A percentile compares a stretch with the other conserved stretches of the same genome.
Conservation (phyloP, 2,113 vertebrate genomes). For the Anolis carolinensis region DNA sequence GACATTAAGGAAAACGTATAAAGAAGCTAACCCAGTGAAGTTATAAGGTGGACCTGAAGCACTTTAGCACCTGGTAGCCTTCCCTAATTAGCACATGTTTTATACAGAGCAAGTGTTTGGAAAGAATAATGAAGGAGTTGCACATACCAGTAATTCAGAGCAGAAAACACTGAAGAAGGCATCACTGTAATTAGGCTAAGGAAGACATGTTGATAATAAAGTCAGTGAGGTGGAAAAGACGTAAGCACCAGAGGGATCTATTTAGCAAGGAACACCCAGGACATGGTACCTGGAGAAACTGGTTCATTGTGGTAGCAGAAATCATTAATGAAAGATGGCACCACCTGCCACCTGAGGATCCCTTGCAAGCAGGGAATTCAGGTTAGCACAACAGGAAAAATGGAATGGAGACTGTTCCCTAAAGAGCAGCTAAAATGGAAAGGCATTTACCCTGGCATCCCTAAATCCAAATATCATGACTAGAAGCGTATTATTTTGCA, state of each 20-base stretch:
- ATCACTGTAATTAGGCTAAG: slow-evolving; percentile 42
- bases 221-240: slow-evolving; percentile 56
- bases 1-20: not conserved
- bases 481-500: not conserved
- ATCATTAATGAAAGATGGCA: slow-evolving; percentile 33
- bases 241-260: slow-evolving; percentile 32
- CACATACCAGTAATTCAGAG: not conserved
- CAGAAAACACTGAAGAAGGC: slow-evolving; percentile 33
- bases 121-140: slow-evolving; percentile 28
- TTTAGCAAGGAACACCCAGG: slow-evolving; percentile 28
- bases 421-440: not conserved
- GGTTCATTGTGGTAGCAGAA: slow-evolving; percentile 4
- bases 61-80: slow-evolving; percentile 15
- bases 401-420: not conserved
- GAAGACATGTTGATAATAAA: slow-evolving; percentile 53
- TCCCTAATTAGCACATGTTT: slow-evolving; percentile 24
- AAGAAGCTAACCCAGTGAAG: not conserved
- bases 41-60: not conserved
- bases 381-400: not conserved
- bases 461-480: not conserved
- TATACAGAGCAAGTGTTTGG: slow-evolving; percentile 23
- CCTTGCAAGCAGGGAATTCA: not conserved
- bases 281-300: slow-evolving; percentile 2
- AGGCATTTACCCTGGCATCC: not conserved
- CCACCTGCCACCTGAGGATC: slow-evolving; percentile 35